Conservation (phyloP, 2,888 invertebrate species). For the Patella pellucida region DNA sequence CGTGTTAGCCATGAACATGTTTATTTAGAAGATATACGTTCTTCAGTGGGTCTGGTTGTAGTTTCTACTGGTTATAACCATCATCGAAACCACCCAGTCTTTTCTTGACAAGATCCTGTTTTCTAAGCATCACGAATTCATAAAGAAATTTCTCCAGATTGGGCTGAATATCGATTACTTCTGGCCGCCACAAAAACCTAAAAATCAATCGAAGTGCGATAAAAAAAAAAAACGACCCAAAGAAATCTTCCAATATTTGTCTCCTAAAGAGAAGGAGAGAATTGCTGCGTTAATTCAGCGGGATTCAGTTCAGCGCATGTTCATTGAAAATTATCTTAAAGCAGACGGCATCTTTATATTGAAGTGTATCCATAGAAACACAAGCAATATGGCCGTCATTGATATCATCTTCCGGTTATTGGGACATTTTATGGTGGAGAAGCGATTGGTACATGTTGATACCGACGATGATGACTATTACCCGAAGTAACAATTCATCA, state of each 20-base stretch:
- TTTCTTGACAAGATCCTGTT: neutral
- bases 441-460: neutral
- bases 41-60: neutral
- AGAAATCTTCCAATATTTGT: neutral
- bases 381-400: neutral
- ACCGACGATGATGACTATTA: too few species aligned
- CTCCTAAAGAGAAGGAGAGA: neutral
- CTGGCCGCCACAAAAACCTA: neutral
- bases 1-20: neutral
- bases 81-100: neutral
- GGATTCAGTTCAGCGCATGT: neutral
- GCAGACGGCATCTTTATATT: slow-evolving; percentile 1
- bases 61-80: neutral
- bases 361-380: neutral
- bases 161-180: neutral
- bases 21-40: neutral
- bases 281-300: neutral
- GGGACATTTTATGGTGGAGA: neutral
- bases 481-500: too few species aligned
- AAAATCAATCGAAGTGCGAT: neutral
- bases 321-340: neutral
- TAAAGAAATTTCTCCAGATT: neutral
- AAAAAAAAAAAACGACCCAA: neutral
- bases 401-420: neutral
- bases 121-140: neutral